Base-by-base conservation (phyloP, 2,888 invertebrate species). In the Thecophora atra region DNA sequence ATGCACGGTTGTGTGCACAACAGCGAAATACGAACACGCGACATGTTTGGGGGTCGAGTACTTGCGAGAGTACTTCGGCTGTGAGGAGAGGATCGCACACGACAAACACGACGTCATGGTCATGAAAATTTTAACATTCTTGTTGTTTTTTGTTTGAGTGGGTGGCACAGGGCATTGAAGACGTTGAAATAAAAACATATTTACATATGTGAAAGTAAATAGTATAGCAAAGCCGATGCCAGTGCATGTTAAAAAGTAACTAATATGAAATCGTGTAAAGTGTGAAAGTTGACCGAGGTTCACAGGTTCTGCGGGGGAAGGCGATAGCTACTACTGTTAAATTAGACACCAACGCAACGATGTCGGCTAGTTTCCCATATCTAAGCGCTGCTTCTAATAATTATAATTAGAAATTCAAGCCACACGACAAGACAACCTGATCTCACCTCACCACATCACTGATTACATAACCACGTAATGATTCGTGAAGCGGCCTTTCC, bases 61-160 rank as follows among this genome's bases (percentile, higher is more conserved):
- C 54, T 17, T n/a, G n/a, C 13, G 17, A 37, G 7, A 2, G 37
- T 37, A 37, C 37, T 37, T 37, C 11, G 11, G 47, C 2, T 1
- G 21, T 64, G 63, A 60, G 37, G 58, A 47, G 44, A 68, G 42
- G 44, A 56, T 17, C 26, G 26, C 67, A 37, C 74, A 74, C 76
- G 75, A 80, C 26, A 28, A 54, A 37, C 74, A 74, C 76, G 75
- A 80, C 80, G 76, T 11, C 37, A 37, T 82, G 83, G 81, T 84
- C 84, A 83, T 84, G 83, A 83, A 83, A 83, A 82, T 83, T 83
- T 83, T 81, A 83, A 11, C 6, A 19, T 21, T 60, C 30, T 63
- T 63, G 8, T 64, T 56, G 11, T 52, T 44, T 44, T 44, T 2
- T 37, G 28, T 42, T 54, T 24, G 54, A 17, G 52, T 28, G 42